Evolutionary conservation across 2,113 vertebrate genomes (phyloP).

Genomic region (Callospermophilus lateralis): DNA sequence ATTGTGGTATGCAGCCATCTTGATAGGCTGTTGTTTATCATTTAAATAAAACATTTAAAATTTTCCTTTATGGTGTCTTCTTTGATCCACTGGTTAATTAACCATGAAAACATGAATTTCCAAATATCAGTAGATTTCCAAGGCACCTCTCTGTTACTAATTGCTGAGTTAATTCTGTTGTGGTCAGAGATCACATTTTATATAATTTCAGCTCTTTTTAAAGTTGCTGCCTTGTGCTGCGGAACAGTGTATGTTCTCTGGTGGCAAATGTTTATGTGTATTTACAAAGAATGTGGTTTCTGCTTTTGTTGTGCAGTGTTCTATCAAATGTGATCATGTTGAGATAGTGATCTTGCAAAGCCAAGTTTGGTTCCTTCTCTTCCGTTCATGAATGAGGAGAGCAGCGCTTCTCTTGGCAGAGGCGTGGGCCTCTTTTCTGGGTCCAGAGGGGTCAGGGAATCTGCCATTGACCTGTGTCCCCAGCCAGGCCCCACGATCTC

Average conservation of each 20-base stretch:
- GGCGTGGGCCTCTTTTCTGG: neutral
- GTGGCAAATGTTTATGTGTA: neutral
- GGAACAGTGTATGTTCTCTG: neutral
- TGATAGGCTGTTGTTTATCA: neutral
- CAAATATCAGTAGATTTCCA: constrained; percentile 22
- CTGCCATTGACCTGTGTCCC: neutral
- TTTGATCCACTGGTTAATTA: neutral
- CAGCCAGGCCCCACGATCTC: neutral
- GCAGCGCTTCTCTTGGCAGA: neutral
- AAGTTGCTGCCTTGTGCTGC: neutral
- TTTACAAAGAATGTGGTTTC: neutral
- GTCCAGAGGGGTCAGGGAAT: neutral
- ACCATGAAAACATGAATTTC: neutral
- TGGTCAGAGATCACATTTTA: neutral
- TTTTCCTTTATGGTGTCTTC: constrained; percentile 39
- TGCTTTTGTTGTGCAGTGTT: neutral
- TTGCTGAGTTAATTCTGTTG: neutral
- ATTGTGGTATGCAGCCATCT: neutral
- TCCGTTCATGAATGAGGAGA: neutral
- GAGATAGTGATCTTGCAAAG: neutral
- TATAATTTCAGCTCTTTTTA: neutral
- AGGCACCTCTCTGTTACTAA: constrained; percentile 16
- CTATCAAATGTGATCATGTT: neutral
- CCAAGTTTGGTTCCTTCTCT: neutral
- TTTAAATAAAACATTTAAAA: neutral